Conservation (phyloP, 2,888 invertebrate species). For the Ceriagrion tenellum region DNA sequence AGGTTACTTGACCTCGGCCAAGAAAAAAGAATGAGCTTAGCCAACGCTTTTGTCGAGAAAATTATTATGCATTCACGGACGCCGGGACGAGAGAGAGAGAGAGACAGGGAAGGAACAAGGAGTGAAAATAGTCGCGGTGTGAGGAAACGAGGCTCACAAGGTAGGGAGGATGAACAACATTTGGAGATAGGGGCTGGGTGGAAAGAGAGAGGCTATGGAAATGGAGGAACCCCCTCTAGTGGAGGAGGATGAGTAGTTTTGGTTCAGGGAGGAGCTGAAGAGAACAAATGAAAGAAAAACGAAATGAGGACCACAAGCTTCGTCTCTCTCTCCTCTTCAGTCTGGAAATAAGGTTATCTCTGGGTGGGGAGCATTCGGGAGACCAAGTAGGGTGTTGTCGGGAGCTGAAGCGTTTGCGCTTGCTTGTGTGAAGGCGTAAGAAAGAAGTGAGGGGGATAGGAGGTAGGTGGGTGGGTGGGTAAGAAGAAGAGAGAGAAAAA, state of each 20-base stretch:
- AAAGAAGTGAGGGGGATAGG: neutral
- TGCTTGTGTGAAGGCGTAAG: neutral
- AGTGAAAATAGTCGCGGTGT: conserved; percentile 3
- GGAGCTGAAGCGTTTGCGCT: neutral
- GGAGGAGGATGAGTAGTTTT: neutral
- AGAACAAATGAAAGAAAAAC: conserved; percentile 65
- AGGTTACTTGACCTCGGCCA: neutral
- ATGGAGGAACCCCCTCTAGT: neutral
- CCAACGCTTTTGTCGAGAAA: neutral
- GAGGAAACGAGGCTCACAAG: neutral
- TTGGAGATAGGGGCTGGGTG: neutral
- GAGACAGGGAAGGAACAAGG: no score
- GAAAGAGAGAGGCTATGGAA: neutral
- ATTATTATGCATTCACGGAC: conserved; percentile 40
- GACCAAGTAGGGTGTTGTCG: neutral
- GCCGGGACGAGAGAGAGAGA: neutral
- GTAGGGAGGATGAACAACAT: neutral
- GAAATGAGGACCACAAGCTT: conserved; percentile 61
- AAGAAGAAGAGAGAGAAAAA: neutral
- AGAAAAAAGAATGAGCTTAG: neutral
- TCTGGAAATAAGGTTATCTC: conserved; percentile 67
- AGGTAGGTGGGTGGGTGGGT: neutral
- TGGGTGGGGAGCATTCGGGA: conserved; percentile 52
- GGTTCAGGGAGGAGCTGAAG: conserved; percentile 9
- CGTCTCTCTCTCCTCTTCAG: neutral